phyloP scores from a whole-genome alignment of 2,888 invertebrate species.

The Sycophila texana region DNA sequence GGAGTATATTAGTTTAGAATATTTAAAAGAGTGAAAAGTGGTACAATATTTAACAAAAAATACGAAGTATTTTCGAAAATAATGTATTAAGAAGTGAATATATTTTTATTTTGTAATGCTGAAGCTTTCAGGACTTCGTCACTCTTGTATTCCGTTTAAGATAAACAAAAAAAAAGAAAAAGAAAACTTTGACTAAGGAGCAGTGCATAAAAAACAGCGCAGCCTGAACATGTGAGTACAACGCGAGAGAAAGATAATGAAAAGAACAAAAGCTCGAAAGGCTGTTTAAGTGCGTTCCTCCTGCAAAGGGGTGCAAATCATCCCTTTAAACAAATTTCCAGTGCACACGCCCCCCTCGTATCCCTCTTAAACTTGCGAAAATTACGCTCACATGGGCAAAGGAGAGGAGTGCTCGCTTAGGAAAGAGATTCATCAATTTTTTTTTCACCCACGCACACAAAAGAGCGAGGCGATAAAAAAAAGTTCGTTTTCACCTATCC shows the following conservation, averaged over 20 bases:
- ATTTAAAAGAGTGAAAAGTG: no score
- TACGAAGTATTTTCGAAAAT: no score
- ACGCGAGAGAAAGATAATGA: conserved; percentile 11
- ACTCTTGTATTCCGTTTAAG: neutral
- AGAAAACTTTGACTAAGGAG: neutral
- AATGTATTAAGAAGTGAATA: no score
- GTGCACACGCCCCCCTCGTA: neutral
- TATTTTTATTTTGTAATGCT: no score
- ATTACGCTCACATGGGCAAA: neutral
- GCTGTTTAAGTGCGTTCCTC: neutral
- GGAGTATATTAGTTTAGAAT: no score
- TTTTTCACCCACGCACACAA: neutral
- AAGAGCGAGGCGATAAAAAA: neutral
- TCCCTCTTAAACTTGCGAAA: conserved; percentile 16
- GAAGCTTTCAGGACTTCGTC: neutral
- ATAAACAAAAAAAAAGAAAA: no score
- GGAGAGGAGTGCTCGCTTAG: neutral
- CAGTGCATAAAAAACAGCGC: neutral
- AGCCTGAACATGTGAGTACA: neutral
- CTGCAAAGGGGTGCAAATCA: conserved; percentile 41
- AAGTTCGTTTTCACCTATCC: conserved; percentile 21
- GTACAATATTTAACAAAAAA: no score
- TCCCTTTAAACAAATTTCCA: conserved; percentile 35
- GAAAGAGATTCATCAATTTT: conserved; percentile 1
- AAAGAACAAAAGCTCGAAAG: conserved; percentile 23